Conservation (phyloP, 2,888 invertebrate species). For the Drosophila siamana region DNA sequence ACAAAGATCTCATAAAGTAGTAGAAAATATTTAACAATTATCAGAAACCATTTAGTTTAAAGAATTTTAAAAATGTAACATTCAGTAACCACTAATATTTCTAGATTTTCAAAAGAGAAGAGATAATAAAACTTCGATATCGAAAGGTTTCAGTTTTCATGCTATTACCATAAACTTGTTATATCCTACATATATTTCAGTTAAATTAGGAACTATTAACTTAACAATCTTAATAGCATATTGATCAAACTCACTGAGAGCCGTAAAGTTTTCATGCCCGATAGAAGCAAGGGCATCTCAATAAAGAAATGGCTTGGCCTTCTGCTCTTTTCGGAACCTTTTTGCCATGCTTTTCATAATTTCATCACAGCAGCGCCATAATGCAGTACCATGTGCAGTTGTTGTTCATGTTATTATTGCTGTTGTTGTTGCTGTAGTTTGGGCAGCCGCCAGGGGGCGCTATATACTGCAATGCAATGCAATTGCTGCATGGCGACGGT, state of each 20-base stretch:
- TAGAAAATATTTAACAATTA: no score
- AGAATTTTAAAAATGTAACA: no score
- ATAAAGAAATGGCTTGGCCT: constrained; percentile 64
- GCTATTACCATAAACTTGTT: no score
- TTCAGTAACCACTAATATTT: no score
- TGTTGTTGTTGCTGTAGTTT: constrained; percentile 29
- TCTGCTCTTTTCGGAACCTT: constrained; percentile 54
- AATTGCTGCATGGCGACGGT: constrained; percentile 73
- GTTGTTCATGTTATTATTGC: constrained; percentile 35
- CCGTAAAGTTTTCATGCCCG: neutral
- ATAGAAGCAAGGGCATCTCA: constrained; percentile 37
- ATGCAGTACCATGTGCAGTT: constrained; percentile 71
- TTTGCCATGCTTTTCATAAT: constrained; percentile 72
- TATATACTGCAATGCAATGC: constrained; percentile 69
- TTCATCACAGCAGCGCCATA: constrained; percentile 76
- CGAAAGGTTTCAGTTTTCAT: no score
- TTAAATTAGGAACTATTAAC: neutral
- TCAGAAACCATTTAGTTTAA: no score
- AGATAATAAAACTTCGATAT: no score
- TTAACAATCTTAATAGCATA: neutral
- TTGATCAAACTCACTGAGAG: neutral
- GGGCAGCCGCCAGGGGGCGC: constrained; percentile 62
- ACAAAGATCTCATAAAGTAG: no score
- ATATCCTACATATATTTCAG: neutral
- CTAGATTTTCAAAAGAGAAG: no score